Evolutionary conservation across 2,888 invertebrate species (phyloP), one percentile per base, ranked within the genome.

Genomic region (Dicyrtoma fusca): DNA sequence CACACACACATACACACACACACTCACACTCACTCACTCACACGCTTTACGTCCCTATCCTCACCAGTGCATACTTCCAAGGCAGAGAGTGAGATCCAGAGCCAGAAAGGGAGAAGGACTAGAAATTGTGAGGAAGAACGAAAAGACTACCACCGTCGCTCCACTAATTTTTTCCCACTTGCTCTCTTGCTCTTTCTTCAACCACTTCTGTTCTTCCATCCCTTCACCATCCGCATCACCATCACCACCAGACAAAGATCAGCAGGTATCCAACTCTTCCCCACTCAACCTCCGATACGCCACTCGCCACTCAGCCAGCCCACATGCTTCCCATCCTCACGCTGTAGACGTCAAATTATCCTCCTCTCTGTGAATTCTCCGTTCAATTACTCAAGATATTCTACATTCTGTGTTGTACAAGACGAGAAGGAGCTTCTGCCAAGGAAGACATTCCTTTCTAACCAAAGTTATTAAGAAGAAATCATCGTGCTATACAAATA

Each of bases 131-230:
- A 14, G 62, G 19, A 44, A 23, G 59, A 25, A 25, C 11, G 19
- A 53, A 68, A 68, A 51, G 55, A 68, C 66, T 68, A 68, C 55
- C 26, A 68, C 55, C 13, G 26, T 53, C 49, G 65, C 51, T 51
- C 65, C 65, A 65, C 51, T 65, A 42, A 51, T 68, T 68, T 68
- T 68, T 55, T 42, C 66, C 66, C 66, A 68, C 66, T 68, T 68
- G 66, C 66, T 68, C 66, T 68, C 66, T 68, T 64, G 63, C 66
- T 68, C 66, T 68, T 68, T 68, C 66, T 14, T 68, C 55, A 68
- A 68, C 66, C 53, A 68, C 66, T 68, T 55, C 14, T 66, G 66
- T 25, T 59, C n/a, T 49, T 10, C n/a, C 11, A 49, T 34, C 34
- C 34, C 34, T 34, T 8, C 34, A 5, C 8, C 34, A 34, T 3